Evolutionary conservation across 2,888 invertebrate genomes (phyloP).

Genomic region (Spodoptera littoralis): DNA sequence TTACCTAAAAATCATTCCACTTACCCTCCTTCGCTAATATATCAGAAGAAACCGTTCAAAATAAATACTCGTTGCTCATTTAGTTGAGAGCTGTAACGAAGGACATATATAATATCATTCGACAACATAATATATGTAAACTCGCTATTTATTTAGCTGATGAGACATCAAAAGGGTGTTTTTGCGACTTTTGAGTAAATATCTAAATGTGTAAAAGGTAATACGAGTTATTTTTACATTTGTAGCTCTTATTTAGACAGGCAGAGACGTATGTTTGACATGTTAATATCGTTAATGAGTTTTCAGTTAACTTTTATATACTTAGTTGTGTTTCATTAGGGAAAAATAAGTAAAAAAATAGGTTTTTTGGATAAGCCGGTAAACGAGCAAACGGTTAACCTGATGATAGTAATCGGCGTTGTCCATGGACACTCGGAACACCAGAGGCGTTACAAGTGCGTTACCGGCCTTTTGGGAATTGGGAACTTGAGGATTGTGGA

Average conservation of each 20-base stretch:
- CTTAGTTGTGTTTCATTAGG: too few species aligned
- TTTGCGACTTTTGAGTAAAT: conserved; percentile 24
- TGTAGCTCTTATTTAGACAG: not conserved
- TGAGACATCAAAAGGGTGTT: conserved; percentile 38
- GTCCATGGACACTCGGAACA: too few species aligned
- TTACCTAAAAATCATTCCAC: too few species aligned
- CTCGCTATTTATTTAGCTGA: conserved; percentile 36
- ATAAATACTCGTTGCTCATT: not conserved
- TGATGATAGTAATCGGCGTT: too few species aligned
- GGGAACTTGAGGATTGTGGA: too few species aligned
- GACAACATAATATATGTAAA: conserved; percentile 1
- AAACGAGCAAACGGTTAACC: too few species aligned
- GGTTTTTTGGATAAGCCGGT: too few species aligned
- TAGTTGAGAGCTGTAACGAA: not conserved
- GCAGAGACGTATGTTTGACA: conserved; percentile 6
- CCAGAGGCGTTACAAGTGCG: too few species aligned
- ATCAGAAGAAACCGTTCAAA: too few species aligned
- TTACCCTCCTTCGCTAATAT: too few species aligned
- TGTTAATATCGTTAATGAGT: conserved; percentile 11
- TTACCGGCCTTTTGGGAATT: too few species aligned
- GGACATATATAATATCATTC: conserved; percentile 14
- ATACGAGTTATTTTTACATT: conserved; percentile 25
- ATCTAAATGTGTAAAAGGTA: conserved; percentile 11
- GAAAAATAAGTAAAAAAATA: too few species aligned
- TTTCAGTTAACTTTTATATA: conserved; percentile 1